Conservation (phyloP, 1,140 invertebrate species). For the Venustaconcha ellipsiformis region DNA sequence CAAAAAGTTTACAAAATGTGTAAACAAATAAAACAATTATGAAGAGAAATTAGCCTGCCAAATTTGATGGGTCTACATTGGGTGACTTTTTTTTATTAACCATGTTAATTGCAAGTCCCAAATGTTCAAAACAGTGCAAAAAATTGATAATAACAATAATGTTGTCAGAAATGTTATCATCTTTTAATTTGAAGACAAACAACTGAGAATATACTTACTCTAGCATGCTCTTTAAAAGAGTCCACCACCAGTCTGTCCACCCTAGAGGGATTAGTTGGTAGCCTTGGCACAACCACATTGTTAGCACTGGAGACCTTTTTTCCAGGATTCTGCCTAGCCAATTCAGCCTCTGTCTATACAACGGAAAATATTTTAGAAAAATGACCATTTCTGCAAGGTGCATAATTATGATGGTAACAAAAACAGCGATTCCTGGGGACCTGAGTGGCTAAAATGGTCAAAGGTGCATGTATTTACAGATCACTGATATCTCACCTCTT, state of each 20-base stretch:
- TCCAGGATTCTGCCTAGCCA: slow-evolving; percentile 84
- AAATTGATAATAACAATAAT: neutral
- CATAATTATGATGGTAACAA: too few species aligned
- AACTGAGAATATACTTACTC: slow-evolving; percentile 66
- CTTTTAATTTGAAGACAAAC: neutral
- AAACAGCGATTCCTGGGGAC: too few species aligned
- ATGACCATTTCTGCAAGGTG: too few species aligned
- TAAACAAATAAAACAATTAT: too few species aligned
- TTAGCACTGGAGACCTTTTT: slow-evolving; percentile 86
- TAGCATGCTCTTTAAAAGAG: slow-evolving; percentile 83
- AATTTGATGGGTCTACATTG: neutral
- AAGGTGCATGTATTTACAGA: too few species aligned
- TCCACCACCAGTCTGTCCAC: slow-evolving; percentile 87
- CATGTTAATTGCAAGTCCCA: neutral
- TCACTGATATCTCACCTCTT: too few species aligned
- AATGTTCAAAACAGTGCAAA: neutral
- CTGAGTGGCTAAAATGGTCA: too few species aligned
- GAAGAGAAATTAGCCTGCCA: neutral
- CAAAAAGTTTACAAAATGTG: too few species aligned
- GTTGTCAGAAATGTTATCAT: neutral
- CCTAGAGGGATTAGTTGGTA: slow-evolving; percentile 84
- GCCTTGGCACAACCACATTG: slow-evolving; percentile 82
- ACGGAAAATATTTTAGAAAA: neutral
- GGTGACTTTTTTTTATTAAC: neutral
- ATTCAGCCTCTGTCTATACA: slow-evolving; percentile 80